phyloP scores from a whole-genome alignment of 1,140 invertebrate genomes.

The Akabosia matsudoensis region DNA sequence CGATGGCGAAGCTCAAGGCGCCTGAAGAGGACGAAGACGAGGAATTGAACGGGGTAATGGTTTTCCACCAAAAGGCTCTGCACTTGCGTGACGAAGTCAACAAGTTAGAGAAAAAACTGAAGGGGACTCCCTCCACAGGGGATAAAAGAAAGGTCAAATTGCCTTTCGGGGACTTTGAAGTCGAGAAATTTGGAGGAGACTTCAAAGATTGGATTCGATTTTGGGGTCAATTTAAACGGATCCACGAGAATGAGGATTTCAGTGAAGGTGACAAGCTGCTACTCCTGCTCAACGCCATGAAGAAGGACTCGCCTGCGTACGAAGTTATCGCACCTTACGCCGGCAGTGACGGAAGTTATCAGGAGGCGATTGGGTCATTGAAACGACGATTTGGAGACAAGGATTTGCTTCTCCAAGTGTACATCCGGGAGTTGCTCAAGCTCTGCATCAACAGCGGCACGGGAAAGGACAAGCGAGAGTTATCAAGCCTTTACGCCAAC shows the following conservation, averaged over 20 bases:
- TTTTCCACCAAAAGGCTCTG: too few species aligned
- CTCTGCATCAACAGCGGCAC: not conserved
- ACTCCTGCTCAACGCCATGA: constrained; percentile 35
- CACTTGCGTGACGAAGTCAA: too few species aligned
- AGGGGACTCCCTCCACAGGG: too few species aligned
- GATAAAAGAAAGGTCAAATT: too few species aligned
- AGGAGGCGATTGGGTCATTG: constrained; percentile 20
- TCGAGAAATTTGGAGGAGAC: constrained; percentile 50
- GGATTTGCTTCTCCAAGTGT: constrained; percentile 8
- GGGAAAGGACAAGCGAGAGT: not conserved
- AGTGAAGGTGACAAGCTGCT: constrained; percentile 49
- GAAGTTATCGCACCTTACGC: constrained; percentile 27
- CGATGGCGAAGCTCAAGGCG: too few species aligned
- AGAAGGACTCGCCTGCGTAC: not conserved
- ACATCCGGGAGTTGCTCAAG: constrained; percentile 18
- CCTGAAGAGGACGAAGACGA: too few species aligned
- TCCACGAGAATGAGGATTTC: constrained; percentile 49
- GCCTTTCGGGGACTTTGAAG: not conserved
- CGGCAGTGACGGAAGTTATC: constrained; percentile 26
- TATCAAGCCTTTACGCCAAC: not conserved
- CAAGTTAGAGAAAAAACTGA: too few species aligned
- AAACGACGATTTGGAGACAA: constrained; percentile 14
- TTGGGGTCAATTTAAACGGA: constrained; percentile 50
- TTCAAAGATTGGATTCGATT: constrained; percentile 51
- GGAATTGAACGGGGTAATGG: too few species aligned